Evolutionary conservation across 2,888 invertebrate genomes (phyloP).

Genomic region (Bhutanitis thaidina): DNA sequence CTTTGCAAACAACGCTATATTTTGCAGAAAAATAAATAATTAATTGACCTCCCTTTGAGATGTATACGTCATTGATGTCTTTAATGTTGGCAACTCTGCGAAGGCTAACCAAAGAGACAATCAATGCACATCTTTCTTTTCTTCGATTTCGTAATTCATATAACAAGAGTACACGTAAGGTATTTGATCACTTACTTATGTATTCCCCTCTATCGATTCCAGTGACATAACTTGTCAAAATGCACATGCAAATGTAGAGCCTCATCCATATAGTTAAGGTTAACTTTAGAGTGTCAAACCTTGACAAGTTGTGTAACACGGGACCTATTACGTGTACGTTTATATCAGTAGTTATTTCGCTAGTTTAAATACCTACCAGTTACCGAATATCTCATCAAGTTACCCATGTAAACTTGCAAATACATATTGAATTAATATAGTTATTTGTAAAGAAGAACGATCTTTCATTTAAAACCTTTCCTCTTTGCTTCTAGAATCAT

Average conservation of each 20-base stretch:
- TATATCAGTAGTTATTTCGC: constrained; percentile 56
- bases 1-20: too few relatives aligned
- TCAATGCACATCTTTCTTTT: too few relatives aligned
- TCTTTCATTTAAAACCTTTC: constrained; percentile 34
- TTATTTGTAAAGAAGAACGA: constrained; percentile 48
- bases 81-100: too few relatives aligned
- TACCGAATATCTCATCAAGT: constrained; percentile 45
- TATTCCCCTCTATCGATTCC: not conserved
- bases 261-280: constrained; percentile 6
- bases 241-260: not conserved
- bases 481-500: too few relatives aligned
- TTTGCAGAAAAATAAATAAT: too few relatives aligned
- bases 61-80: too few relatives aligned
- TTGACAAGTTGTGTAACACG: constrained; percentile 37
- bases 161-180: constrained; percentile 8
- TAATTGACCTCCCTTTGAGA: too few relatives aligned
- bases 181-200: constrained; percentile 2
- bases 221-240: constrained; percentile 1
- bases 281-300: constrained; percentile 15
- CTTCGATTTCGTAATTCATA: too few relatives aligned
- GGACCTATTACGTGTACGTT: constrained; percentile 26
- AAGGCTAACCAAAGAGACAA: too few relatives aligned
- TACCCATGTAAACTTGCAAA: constrained; percentile 58
- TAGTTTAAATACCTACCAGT: constrained; percentile 45
- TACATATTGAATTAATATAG: constrained; percentile 64